Evolutionary conservation across 2,797 vertebrate genomes (phyloP), one percentile per base, ranked within the genome.

Genomic region (Paguma larvata): DNA sequence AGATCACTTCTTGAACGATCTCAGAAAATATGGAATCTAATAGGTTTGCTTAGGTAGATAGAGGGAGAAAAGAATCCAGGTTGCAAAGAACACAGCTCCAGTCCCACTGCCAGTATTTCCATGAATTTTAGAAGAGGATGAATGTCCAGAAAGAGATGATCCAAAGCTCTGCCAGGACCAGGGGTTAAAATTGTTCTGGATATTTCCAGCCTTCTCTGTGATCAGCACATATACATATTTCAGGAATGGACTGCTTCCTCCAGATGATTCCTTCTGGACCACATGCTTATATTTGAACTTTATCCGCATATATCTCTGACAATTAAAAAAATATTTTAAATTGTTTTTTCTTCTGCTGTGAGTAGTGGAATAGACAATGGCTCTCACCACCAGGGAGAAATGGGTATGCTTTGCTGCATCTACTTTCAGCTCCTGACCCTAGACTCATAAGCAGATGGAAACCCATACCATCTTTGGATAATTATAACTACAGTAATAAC

Each of bases 321-420:
- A 77, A 65, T 97, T 27, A 53, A 88, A 84, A 82, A 79, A 53
- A 59, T 82, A 73, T 59, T 72, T 70, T 92, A 48, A 96, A 68
- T 75, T 85, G 91, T 30, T 88, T 91, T 21, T 51, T 97, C 87
- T 97, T 96, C 65, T 97, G 77, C 87, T 94, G 0, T 14, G 21
- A 70, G 15, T 73, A 51, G 63, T 18, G 14, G 16, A 85, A 86
- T 4, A 67, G 0, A 27, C 34, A 80, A 46, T 67, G 32, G 6
- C 10, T 56, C 23, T 97, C 38, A 41, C 21, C 18, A 25, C 32
- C 3, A 5, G 73, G 62, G 34, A 77, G 34, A 77, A 59, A 32
- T 1, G 0, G 51, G 80, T 1, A 0, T 23, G 30, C 2, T 56
- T 73, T 18, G 4, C 27, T 7, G 0, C 59, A 73, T 91, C 79